A percentile compares a stretch with the other conserved stretches of the same genome.
phyloP scores from a whole-genome alignment of 2,113 vertebrate species.

The Oryctolagus cuniculus region mOryCun1.1 NC_091435.1:29615501-29616000 shows the following conservation, averaged over 20 bases:
- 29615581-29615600: no score
- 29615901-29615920: not conserved
- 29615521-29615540: not conserved
- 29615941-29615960: constrained; percentile 1
- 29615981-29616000: not conserved
- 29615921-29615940: not conserved
- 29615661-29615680: no score
- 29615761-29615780: not conserved
- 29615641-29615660: no score
- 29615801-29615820: not conserved
- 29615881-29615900: not conserved
- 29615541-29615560: not conserved
- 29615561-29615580: no score
- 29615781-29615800: not conserved
- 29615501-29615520: constrained; percentile 13
- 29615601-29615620: no score
- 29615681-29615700: no score
- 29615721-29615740: not conserved
- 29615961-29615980: not conserved
- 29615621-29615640: no score
- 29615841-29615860: not conserved
- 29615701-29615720: not conserved
- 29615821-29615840: not conserved
- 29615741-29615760: not conserved
- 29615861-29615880: not conserved